Evolutionary conservation across 2,888 invertebrate species (phyloP), one percentile per base, ranked within the genome.

Genomic region (Ophion ventricosus): DNA sequence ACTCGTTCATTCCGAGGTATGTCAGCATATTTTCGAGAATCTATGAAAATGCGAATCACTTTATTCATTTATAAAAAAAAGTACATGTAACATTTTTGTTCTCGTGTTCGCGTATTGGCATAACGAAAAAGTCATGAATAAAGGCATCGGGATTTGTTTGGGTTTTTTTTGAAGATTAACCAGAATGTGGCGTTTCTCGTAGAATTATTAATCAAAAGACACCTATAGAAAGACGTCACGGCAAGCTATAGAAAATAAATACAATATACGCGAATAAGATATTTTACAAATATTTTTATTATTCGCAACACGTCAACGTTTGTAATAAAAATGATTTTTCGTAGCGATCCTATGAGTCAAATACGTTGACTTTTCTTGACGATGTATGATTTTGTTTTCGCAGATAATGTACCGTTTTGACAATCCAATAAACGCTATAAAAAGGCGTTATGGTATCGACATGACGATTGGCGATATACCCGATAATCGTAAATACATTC

Each of bases 401-500:
- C 23, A 43, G 20, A 40, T 20, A 14, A 40, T 20, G 35, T 56
- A 35, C 0, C 23, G 20, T 25, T 59, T 72, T 59, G 1, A 25
- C 1, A 40, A 26, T 23, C 29, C 29, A 14, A 69, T 54, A 29
- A 57, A 64, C 43, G 7, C 23, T 69, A 59, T 57, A 11, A 56
- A 49, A 70, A 63, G 54, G 17, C 49, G 26, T 57, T 64, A 61
- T 77, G 73, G 69, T 77, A 80, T 80, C 77, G 80, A 80, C 69
- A 84, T 29, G 63, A 73, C 73, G 77, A 83, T 80, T 83, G 83
- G 76, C 73, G 49, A 43, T 83, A 70, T 79, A 49, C 14, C 43
- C 64, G 17, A 77, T 63, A 57, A 23, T 57, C 20, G 2, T 35
- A 23, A n/a, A 43, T n/a, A 43, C 25, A 57, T 67, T 54, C 23